Percentiles rank a stretch among this genome's conserved stretches.
Conservation (phyloP, 2,113 vertebrate genomes). For the Cyanocitta stelleri region DNA sequence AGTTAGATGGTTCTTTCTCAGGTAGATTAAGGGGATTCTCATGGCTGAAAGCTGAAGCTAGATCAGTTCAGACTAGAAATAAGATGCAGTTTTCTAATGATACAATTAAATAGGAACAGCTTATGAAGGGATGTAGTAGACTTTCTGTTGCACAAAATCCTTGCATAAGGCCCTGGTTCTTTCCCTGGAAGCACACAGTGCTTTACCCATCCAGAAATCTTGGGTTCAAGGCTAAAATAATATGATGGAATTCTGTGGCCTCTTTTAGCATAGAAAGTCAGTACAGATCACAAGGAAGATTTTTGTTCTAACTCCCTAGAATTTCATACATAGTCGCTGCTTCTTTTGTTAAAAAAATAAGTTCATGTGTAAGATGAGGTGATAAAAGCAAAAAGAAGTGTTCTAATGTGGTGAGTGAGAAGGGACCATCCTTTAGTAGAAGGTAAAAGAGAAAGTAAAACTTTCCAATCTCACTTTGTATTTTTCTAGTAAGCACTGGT, state of each 20-base stretch:
- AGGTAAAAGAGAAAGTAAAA: not conserved
- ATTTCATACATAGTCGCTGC: not conserved
- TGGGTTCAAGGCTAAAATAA: not conserved
- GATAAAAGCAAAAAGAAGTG: not conserved
- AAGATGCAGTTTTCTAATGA: constrained; percentile 21
- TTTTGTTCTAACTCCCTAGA: not conserved
- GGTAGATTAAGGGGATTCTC: constrained; percentile 48
- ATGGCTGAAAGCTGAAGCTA: constrained; percentile 5
- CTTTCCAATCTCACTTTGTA: not conserved
- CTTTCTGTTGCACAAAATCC: not conserved
- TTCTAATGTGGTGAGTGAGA: not conserved
- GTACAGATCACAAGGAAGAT: not conserved
- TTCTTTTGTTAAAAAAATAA: not conserved
- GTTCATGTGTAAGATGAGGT: not conserved
- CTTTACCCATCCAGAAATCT: not conserved
- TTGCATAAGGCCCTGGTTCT: not conserved
- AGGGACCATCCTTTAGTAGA: not conserved
- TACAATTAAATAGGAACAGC: not conserved
- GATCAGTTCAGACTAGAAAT: constrained; percentile 31
- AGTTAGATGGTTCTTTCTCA: constrained; percentile 39
- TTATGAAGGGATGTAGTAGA: not conserved
- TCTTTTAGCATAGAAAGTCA: not conserved
- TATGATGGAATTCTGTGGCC: not conserved
- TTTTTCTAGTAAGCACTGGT: not conserved
- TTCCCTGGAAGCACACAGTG: not conserved